Evolutionary conservation across 2,113 vertebrate genomes (phyloP).

Genomic region (Rhinoderma darwinii): DNA sequence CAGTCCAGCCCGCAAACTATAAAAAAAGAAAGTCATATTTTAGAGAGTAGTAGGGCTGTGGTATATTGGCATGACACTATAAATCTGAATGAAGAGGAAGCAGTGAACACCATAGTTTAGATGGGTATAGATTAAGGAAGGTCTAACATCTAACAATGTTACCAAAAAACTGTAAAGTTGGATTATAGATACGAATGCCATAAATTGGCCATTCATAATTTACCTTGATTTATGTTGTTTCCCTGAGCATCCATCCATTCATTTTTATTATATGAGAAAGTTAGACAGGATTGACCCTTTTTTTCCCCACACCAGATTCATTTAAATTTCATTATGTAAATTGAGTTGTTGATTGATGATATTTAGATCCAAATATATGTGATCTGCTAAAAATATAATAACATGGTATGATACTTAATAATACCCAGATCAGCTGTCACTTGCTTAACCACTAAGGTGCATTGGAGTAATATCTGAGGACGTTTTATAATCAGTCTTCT

Average conservation of each 20-base stretch:
- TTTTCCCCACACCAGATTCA: neutral
- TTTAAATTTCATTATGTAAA: constrained; percentile 16
- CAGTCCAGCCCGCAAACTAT: neutral
- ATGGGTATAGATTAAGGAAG: neutral
- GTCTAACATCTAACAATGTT: neutral
- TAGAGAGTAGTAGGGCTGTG: too few species aligned
- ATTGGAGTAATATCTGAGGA: neutral
- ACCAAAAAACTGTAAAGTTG: neutral
- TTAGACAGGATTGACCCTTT: neutral
- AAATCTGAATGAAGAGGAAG: neutral
- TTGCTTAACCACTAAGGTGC: neutral
- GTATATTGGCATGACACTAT: neutral
- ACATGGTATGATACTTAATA: constrained; percentile 6
- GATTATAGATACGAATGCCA: neutral
- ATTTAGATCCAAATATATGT: constrained; percentile 13
- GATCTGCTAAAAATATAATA: constrained; percentile 8
- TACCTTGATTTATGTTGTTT: neutral
- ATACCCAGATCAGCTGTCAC: neutral
- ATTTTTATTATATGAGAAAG: neutral
- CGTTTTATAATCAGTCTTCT: neutral
- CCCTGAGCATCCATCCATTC: neutral
- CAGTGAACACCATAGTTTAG: neutral
- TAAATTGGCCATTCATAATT: neutral
- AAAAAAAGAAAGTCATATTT: too few species aligned
- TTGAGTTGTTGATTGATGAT: constrained; percentile 1